Percentiles rank a stretch among this genome's conserved stretches.
Conservation (phyloP, 2,113 vertebrate species). For the Cnemophilus loriae region DNA sequence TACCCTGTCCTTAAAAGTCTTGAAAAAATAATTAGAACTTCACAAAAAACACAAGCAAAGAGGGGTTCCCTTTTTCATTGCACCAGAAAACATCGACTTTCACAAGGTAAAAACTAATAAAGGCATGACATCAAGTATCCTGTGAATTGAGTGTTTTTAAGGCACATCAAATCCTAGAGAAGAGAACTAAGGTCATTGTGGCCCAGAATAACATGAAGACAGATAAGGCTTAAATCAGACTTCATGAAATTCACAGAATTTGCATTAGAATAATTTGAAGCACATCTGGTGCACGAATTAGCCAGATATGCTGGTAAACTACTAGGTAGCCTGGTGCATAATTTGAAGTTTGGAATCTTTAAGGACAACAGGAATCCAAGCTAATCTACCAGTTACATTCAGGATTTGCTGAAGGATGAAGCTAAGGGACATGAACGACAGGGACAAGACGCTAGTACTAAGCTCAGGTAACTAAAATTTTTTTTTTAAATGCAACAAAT, state of each 20-base stretch:
- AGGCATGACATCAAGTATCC: not conserved
- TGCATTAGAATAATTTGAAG: not conserved
- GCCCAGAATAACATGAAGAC: not conserved
- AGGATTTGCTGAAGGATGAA: not conserved
- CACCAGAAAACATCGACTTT: not conserved
- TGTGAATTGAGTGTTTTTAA: not conserved
- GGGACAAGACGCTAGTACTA: not conserved
- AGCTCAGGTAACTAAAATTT: not conserved
- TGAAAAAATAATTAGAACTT: not conserved
- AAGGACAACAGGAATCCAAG: not conserved
- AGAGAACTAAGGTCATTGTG: not conserved
- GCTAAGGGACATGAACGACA: not conserved
- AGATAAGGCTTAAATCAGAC: not conserved
- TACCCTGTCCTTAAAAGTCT: not conserved
- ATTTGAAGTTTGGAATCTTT: not conserved
- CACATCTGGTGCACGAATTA: not conserved
- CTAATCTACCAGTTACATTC: not conserved
- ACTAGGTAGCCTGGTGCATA: not conserved
- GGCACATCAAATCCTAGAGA: not conserved
- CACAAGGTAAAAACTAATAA: not conserved
- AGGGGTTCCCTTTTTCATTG: not conserved
- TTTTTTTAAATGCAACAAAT: not conserved
- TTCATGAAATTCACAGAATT: not conserved
- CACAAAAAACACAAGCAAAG: fast-evolving
- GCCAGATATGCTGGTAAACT: not conserved